These are phyloP conservation scores for Pterocles burchelli DNA, from an alignment of 2,113 vertebrate species.

Conservation along the genomic window DNA sequence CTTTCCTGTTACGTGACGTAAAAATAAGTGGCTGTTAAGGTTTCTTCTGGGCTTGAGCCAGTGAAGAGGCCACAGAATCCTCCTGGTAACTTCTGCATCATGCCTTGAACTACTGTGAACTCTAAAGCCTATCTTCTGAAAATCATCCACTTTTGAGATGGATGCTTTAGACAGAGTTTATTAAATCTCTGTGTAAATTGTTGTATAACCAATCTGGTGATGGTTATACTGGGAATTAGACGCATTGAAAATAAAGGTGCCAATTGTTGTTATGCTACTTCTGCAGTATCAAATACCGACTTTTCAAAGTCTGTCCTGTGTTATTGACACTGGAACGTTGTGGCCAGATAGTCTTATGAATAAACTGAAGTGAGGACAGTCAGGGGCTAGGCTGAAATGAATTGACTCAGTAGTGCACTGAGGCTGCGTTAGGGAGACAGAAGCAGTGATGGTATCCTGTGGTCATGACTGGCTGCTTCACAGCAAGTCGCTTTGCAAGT, in stretches of 20 bases:
- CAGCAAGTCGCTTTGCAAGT: background rate
- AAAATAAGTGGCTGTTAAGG: background rate
- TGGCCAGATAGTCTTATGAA: background rate
- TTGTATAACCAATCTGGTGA: background rate
- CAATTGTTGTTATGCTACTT: background rate
- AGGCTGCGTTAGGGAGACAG: background rate
- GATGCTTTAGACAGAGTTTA: background rate
- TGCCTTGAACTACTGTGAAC: background rate
- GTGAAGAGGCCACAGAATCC: background rate
- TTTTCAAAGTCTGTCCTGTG: background rate
- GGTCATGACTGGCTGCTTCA: background rate
- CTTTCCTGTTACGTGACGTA: background rate
- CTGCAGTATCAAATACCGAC: background rate
- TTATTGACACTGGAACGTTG: background rate
- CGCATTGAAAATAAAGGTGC: background rate
- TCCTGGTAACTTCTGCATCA: background rate
- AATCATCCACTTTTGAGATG: background rate
- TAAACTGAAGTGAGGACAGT: background rate
- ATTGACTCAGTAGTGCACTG: background rate
- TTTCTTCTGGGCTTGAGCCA: background rate
- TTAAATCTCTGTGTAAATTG: background rate
- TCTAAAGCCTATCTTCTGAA: background rate
- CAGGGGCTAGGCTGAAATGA: background rate
- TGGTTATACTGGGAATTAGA: background rate
- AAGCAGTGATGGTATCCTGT: background rate